phyloP scores from a whole-genome alignment of 2,113 vertebrate species.

The Prunella himalayana region DNA sequence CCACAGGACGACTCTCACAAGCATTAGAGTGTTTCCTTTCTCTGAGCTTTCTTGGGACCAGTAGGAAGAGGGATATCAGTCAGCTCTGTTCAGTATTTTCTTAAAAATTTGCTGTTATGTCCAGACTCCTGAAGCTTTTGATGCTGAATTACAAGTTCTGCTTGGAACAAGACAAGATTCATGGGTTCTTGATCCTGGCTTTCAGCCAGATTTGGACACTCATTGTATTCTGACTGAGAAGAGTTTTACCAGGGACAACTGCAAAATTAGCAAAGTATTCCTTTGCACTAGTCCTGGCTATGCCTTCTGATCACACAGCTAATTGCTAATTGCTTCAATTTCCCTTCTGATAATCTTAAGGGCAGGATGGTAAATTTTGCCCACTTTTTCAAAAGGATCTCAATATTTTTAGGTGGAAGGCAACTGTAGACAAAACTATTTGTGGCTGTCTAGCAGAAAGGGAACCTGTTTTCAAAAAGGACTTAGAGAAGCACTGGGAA shows the following conservation, averaged over 20 bases:
- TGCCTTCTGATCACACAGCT: not conserved
- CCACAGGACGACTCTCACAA: not conserved
- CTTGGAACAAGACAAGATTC: not conserved
- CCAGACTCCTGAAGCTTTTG: not conserved
- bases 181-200: not conserved
- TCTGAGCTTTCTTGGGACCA: not conserved
- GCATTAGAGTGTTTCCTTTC: not conserved
- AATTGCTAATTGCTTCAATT: not conserved
- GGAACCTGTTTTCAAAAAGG: not conserved
- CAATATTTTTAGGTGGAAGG: not conserved
- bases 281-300: not conserved
- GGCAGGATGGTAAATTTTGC: not conserved
- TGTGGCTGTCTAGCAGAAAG: not conserved
- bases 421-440: not conserved
- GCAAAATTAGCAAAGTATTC: not conserved
- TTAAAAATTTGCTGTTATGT: not conserved
- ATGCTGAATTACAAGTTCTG: not conserved
- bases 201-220: not conserved
- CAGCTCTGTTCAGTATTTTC: not conserved
- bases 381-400: not conserved
- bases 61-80: not conserved
- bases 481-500: not conserved
- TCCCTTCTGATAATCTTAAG: not conserved
- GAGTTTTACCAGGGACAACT: not conserved
- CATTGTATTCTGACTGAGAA: not conserved